Evolutionary conservation across 2,888 invertebrate genomes (phyloP).

Genomic region (Sinopyrophorus schimmeli): DNA sequence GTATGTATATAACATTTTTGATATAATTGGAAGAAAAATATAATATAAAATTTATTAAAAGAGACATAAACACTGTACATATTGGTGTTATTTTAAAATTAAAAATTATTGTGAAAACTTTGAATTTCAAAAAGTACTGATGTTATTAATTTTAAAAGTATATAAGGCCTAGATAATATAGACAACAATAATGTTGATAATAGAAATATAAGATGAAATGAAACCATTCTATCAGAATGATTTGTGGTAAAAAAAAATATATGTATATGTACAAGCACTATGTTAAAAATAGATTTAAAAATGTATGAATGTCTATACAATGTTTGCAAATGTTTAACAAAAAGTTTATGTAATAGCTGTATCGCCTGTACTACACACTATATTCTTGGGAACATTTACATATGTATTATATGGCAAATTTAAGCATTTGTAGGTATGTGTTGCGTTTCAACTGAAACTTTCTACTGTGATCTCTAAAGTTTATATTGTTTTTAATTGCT

Average conservation of each 20-base stretch:
- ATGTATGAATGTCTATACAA: slow-evolving; percentile 7
- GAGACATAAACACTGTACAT: too few species aligned
- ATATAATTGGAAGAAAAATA: too few species aligned
- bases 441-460: slow-evolving; percentile 35
- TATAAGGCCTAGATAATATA: too few species aligned
- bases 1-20: too few species aligned
- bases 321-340: slow-evolving; percentile 19
- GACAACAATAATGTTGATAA: too few species aligned
- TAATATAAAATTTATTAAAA: too few species aligned
- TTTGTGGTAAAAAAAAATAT: not conserved
- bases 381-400: slow-evolving; percentile 32
- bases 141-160: too few species aligned
- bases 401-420: slow-evolving; percentile 18
- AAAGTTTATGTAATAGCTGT: slow-evolving; percentile 10
- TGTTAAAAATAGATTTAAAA: not conserved
- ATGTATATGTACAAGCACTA: slow-evolving; percentile 2
- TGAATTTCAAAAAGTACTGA: too few species aligned
- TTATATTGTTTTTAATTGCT: slow-evolving; percentile 36
- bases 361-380: slow-evolving; percentile 22
- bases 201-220: not conserved
- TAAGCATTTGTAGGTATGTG: slow-evolving; percentile 25
- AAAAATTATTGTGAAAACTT: too few species aligned
- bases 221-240: not conserved
- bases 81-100: too few species aligned
- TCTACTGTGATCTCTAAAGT: slow-evolving; percentile 41